A percentile compares a stretch with the other conserved stretches of the same genome.
Evolutionary conservation across 2,797 vertebrate species (phyloP).

Genomic region (Loriculus beryllinus): DNA sequence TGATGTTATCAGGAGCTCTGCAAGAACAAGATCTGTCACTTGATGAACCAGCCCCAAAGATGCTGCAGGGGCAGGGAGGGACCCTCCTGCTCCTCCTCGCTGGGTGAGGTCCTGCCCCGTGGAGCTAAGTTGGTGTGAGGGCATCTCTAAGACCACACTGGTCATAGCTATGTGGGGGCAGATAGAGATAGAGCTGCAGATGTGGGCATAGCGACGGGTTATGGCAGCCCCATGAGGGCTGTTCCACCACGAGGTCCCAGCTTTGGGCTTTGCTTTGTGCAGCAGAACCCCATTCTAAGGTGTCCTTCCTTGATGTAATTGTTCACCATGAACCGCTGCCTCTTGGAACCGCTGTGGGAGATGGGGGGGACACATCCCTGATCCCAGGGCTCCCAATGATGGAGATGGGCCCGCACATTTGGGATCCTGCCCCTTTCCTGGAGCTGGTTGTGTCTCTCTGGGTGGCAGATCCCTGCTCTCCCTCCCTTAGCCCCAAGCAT

Average conservation of each 20-base stretch:
- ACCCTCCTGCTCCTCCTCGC: neutral
- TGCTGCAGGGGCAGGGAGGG: rapidly evolving
- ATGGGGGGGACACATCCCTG: neutral
- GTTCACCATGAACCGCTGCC: neutral
- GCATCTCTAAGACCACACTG: neutral
- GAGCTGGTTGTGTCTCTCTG: neutral
- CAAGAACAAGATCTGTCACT: neutral
- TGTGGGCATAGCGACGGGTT: neutral
- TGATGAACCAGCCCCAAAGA: neutral
- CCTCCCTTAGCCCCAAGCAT: neutral
- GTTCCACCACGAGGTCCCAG: neutral
- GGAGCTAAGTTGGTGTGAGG: rapidly evolving
- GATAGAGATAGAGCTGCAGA: neutral
- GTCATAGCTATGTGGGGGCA: neutral
- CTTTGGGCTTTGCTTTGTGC: neutral
- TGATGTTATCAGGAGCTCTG: neutral
- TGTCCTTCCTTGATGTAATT: neutral
- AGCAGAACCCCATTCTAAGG: neutral
- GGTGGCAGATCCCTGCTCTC: neutral
- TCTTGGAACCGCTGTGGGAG: neutral
- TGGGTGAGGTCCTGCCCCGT: neutral
- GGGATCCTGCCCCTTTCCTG: neutral
- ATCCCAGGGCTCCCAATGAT: neutral
- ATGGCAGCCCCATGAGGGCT: neutral
- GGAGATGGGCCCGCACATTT: neutral